Conservation (phyloP, 2,113 vertebrate genomes). For the Bujurquina vittata region DNA sequence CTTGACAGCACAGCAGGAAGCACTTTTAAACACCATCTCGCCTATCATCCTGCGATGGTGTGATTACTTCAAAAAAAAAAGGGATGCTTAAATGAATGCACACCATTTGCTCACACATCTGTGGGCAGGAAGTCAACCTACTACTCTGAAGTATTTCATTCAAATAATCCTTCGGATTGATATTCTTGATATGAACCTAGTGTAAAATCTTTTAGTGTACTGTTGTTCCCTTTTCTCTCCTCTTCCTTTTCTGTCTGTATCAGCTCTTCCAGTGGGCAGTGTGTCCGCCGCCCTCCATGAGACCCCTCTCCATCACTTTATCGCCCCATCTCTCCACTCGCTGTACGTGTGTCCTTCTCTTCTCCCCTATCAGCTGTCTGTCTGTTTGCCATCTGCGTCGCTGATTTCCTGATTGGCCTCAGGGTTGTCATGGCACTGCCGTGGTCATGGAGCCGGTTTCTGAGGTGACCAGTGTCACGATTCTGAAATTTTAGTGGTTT, state of each 20-base stretch:
- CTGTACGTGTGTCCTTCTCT: constrained; percentile 19
- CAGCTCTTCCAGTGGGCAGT: not conserved
- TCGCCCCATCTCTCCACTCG: constrained; percentile 30
- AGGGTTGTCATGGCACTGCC: constrained; percentile 10
- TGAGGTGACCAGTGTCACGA: constrained; percentile 9
- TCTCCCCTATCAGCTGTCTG: constrained; percentile 43
- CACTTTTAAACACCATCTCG: not conserved
- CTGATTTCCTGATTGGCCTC: constrained; percentile 54
- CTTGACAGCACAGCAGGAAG: not conserved
- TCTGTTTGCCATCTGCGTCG: constrained; percentile 44
- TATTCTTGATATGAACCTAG: not conserved
- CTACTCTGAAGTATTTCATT: not conserved
- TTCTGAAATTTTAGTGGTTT: not conserved
- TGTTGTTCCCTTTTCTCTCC: not conserved
- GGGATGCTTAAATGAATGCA: not conserved
- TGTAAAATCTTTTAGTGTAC: not conserved
- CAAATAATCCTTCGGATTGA: not conserved
- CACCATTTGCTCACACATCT: not conserved
- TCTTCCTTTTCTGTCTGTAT: not conserved
- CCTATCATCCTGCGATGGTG: not conserved
- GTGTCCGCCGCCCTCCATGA: not conserved
- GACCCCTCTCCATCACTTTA: not conserved
- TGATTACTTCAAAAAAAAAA: not conserved
- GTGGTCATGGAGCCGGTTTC: not conserved
- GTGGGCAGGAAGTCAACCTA: not conserved